phyloP scores from a whole-genome alignment of 2,888 invertebrate species.

The Acrobasis suavella region DNA sequence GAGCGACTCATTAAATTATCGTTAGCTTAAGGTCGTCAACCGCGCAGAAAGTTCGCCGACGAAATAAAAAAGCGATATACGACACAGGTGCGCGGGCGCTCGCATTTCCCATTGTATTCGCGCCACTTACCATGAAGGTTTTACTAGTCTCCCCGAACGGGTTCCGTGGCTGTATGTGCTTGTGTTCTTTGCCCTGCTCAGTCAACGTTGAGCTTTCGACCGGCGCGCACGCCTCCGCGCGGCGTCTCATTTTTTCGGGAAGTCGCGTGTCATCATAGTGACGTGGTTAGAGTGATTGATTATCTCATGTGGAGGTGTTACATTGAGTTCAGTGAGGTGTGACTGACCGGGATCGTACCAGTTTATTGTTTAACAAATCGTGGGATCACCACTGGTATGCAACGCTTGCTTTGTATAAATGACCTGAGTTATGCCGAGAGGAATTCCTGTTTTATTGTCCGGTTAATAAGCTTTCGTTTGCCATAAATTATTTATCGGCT shows the following conservation, averaged over 20 bases:
- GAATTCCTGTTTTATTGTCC: conserved; percentile 47
- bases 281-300: conserved; percentile 50
- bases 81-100: conserved; percentile 75
- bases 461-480: conserved; percentile 24
- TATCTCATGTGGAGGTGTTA: conserved; percentile 43
- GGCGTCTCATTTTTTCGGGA: conserved; percentile 30
- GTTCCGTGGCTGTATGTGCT: conserved; percentile 42
- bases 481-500: conserved; percentile 11
- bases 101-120: conserved; percentile 65
- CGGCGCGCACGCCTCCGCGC: conserved; percentile 35
- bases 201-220: conserved; percentile 48
- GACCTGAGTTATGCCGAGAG: conserved; percentile 38
- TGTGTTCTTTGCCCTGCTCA: conserved; percentile 32
- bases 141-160: conserved; percentile 49
- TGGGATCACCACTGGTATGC: conserved; percentile 66
- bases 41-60: conserved; percentile 62
- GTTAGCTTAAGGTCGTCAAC: conserved; percentile 63
- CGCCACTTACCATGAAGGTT: conserved; percentile 52
- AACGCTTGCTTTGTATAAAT: conserved; percentile 45
- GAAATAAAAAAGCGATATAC: conserved; percentile 55
- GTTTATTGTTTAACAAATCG: conserved; percentile 48
- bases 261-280: conserved; percentile 44
- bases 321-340: conserved; percentile 46
- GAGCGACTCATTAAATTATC: conserved; percentile 42
- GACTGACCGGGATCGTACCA: conserved; percentile 46